Evolutionary conservation across 1,140 invertebrate species (phyloP).

Genomic region (silkworm (Bombyx mori)): ASM3026992v2 NC_085127.1:10848001-10848500

Average conservation of each 20-base stretch:
- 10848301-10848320: conserved; percentile 37
- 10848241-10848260: conserved; percentile 61
- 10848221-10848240: conserved; percentile 30
- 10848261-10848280: conserved; percentile 77
- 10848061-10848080: conserved; percentile 68
- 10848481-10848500: conserved; percentile 71
- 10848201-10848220: conserved; percentile 63
- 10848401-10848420: conserved; percentile 34
- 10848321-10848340: conserved; percentile 25
- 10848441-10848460: conserved; percentile 41
- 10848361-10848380: conserved; percentile 55
- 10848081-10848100: conserved; percentile 75
- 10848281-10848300: conserved; percentile 76
- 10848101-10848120: conserved; percentile 73
- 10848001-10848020: conserved; percentile 72
- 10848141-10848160: conserved; percentile 87
- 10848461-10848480: conserved; percentile 59
- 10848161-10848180: conserved; percentile 69
- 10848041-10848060: conserved; percentile 48
- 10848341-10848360: conserved; percentile 46
- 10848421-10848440: conserved; percentile 49
- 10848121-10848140: conserved; percentile 88
- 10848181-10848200: conserved; percentile 49
- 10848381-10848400: conserved; percentile 50
- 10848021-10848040: conserved; percentile 69